Evolutionary conservation across 2,888 invertebrate species (phyloP), one percentile per base, ranked within the genome.

Genomic region (Dusona sp.): DNA sequence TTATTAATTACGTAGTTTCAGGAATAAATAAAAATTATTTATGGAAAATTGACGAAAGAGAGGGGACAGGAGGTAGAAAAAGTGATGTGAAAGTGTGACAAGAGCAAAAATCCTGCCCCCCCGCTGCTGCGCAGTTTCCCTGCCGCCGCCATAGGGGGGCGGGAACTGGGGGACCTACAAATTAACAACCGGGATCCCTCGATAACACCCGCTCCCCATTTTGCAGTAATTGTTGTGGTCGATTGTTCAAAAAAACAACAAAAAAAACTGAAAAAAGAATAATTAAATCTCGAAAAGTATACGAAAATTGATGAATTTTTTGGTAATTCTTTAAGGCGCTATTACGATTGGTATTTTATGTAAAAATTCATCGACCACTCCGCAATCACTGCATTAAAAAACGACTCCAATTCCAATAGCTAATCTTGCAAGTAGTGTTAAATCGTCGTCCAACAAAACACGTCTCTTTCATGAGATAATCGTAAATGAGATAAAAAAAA

Each of bases 71-170:
- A 82, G 48, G 33, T 45, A 4, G 81, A 51, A 64, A 84, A 86
- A 81, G 54, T 73, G 64, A 74, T 54, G 84, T 68, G 68, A 84
- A 75, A 86, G 45, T 74, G 7, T 48, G 84, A 81, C 84, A 65
- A 86, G 42, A 68, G 89, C 87, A 88, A 88, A 89, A 88, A 81
- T 90, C 92, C 91, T 90, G 93, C 91, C 92, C 93, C 93, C 93
- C 92, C 92, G 92, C 91, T 78, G 89, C 88, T 92, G 92, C 92
- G 92, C 93, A 92, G 92, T 92, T 92, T 92, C 73, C 91, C 89
- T 89, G 91, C 90, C 90, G 92, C 92, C 91, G 92, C 91, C 91
- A 90, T 92, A 93, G 94, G 94, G 93, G 93, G 91, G 93, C 93
- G 93, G 94, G 92, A 92, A 90, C 90, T 90, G 91, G 91, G 92